Evolutionary conservation across 2,113 vertebrate genomes (phyloP), one percentile per base, ranked within the genome.

Genomic region (Odontesthes bonariensis): DNA sequence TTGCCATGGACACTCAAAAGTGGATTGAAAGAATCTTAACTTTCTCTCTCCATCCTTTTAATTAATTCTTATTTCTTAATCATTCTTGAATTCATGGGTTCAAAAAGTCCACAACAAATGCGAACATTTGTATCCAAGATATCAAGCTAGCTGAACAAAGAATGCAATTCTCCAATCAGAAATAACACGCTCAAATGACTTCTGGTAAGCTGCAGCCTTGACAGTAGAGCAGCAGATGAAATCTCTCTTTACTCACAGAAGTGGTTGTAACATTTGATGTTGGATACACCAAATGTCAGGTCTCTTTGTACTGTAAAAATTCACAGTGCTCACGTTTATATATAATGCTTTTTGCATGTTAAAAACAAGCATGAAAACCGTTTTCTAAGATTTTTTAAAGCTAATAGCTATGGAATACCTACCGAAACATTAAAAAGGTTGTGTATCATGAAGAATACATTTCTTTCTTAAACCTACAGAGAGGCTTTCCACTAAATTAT

Each of bases 1-100:
- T 90, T 91, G 84, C 88, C 84, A 89, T 84, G 90, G 89, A 85
- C 83, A 89, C 85, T 69, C 66, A n/a, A 75, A 76, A 79, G 77
- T 42, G 38, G 71, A 83, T 69, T 22, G 64, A n/a, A 72, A 77
- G 56, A 79, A 75, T 81, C 47, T 58, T 55, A 74, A 81, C 61
- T 55, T 77, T 55, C 53, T 75, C 23, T 56, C 27, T 27, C 27
- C 27, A 8, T n/a, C 20, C 23, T 74, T 75, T 46, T 17, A 75
- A 69, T 68, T 71, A 6, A 17, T 35, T 75, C 14, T 46, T 58
- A 23, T 63, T 13, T 17, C 9, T 19, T 2, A 60, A 61, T 65
- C 51, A 9, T 60, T 74, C 14, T 38, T 72, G 54, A 75, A 71
- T 65, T 53, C 56, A 59, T 16, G 0, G 58, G 22, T 38, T 82